Conservation (phyloP, 2,113 vertebrate species). For the Chaetodon auriga region DNA sequence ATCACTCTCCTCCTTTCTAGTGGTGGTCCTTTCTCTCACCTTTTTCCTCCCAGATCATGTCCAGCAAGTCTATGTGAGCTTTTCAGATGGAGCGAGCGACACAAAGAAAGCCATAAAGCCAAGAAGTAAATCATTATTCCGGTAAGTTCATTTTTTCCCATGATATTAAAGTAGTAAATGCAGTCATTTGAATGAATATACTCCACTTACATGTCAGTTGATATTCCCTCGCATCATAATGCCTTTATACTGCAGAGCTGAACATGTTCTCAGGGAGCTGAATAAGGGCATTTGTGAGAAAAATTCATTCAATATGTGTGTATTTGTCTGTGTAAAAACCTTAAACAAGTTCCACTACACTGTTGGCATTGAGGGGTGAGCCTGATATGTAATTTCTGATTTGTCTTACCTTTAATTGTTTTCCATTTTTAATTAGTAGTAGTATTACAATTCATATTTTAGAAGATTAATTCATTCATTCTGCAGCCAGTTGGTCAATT, state of each 20-base stretch:
- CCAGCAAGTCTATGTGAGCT: conserved; percentile 57
- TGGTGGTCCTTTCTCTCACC: conserved; percentile 68
- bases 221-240: neutral
- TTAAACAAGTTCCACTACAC: neutral
- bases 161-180: neutral
- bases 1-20: conserved; percentile 76
- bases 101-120: conserved; percentile 60
- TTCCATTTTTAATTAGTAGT: neutral
- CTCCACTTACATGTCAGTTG: neutral
- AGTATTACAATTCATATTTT: neutral
- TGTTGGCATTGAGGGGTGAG: neutral
- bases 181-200: conserved; percentile 1
- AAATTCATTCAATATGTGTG: neutral
- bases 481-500: conserved; percentile 1
- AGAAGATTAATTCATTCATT: neutral
- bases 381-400: neutral
- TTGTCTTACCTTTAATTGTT: neutral
- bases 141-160: conserved; percentile 63
- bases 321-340: neutral
- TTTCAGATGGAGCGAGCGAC: conserved; percentile 70
- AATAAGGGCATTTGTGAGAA: neutral
- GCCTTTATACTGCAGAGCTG: neutral
- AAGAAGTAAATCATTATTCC: conserved; percentile 46
- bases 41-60: conserved; percentile 65
- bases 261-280: neutral